phyloP scores from a whole-genome alignment of 2,888 invertebrate genomes.

The Nemapogon koenigi region DNA sequence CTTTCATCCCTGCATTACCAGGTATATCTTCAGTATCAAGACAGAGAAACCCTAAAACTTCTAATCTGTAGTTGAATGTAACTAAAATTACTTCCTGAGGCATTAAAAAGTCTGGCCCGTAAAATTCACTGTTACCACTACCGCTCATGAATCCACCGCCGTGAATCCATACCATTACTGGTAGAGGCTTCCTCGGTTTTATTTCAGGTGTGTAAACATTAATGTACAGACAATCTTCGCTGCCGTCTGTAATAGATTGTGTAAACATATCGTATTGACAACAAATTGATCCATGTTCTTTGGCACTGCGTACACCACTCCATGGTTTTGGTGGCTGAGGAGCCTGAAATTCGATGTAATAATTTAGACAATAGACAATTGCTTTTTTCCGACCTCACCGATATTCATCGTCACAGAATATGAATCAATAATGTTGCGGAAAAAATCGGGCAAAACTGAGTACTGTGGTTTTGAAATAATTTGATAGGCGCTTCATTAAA shows the following conservation, averaged over 20 bases:
- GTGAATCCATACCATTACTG: slow-evolving; percentile 36
- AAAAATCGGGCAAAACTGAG: no score
- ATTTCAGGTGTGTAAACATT: slow-evolving; percentile 31
- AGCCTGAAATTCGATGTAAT: slow-evolving; percentile 6
- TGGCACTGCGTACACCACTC: slow-evolving; percentile 14
- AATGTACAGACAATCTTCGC: slow-evolving; percentile 31
- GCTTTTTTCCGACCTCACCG: no score
- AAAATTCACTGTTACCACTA: slow-evolving; percentile 31
- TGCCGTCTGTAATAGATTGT: slow-evolving; percentile 19
- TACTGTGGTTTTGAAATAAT: no score
- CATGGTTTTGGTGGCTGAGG: slow-evolving; percentile 15
- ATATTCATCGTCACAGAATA: no score
- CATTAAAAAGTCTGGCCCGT: slow-evolving; percentile 43
- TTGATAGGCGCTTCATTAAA: no score
- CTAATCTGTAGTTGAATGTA: slow-evolving; percentile 46
- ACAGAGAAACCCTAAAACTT: slow-evolving; percentile 39
- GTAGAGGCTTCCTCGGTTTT: slow-evolving; percentile 18
- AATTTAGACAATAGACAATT: neutral
- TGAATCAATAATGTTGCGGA: no score
- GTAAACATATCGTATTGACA: slow-evolving; percentile 22
- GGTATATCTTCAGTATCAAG: slow-evolving; percentile 36
- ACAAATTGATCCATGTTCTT: slow-evolving; percentile 12
- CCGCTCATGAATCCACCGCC: slow-evolving; percentile 36
- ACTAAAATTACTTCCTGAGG: slow-evolving; percentile 38
- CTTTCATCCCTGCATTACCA: slow-evolving; percentile 8